Percentiles rank a stretch among this genome's conserved stretches.
Evolutionary conservation across 2,113 vertebrate species (phyloP).

Genomic region (Naja naja): DNA sequence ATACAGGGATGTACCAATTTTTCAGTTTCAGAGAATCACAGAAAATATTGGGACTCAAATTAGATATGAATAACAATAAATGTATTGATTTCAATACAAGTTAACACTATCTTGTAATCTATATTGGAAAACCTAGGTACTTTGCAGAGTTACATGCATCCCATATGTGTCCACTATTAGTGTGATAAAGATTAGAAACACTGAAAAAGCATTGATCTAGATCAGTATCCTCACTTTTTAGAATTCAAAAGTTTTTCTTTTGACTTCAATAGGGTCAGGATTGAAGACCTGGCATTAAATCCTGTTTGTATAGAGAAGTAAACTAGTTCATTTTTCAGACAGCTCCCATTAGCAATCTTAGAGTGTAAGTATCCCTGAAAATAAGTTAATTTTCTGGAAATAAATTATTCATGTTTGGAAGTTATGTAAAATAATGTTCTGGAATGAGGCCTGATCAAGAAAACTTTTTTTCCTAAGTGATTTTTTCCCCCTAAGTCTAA

Average conservation of each 20-base stretch:
- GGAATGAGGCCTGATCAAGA: not conserved
- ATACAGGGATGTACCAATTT: not conserved
- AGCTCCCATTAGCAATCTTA: not conserved
- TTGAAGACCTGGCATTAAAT: not conserved
- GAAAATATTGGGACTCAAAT: not conserved
- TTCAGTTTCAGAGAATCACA: not conserved
- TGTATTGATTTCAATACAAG: not conserved
- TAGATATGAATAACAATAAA: not conserved
- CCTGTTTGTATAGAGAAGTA: not conserved
- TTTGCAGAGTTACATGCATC: not conserved
- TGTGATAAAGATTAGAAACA: not conserved
- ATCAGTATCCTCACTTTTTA: not conserved
- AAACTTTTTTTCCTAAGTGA: not conserved
- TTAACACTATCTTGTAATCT: not conserved
- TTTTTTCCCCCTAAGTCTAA: not conserved
- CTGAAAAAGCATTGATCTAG: not conserved
- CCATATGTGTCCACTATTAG: not conserved
- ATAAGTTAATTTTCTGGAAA: not conserved
- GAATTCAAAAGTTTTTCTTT: not conserved
- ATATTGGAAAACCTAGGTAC: not conserved
- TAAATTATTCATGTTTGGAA: not conserved
- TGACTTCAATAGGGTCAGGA: not conserved
- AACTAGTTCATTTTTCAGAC: not conserved
- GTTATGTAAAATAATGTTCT: slow-evolving; percentile 4
- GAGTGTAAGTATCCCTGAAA: not conserved